Conservation (phyloP, 37 sponge, comb jelly and placozoan species). For the Amphimedon queenslandica region DNA sequence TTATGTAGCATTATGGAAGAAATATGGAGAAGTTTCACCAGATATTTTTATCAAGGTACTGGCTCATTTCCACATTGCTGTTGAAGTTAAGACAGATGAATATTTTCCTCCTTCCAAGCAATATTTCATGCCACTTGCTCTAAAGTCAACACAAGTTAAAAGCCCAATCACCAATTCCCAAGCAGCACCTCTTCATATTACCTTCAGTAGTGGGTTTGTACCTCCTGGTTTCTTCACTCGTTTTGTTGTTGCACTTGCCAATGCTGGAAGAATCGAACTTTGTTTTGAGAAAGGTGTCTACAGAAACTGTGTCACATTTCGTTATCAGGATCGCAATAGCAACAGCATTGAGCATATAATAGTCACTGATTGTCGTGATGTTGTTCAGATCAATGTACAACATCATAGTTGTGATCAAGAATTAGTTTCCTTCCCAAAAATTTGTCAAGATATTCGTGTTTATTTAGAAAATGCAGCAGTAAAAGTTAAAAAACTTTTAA, state of each 20-base stretch:
- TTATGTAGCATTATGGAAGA: constrained; percentile 27
- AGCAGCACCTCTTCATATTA: constrained; percentile 30
- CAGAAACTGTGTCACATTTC: constrained; percentile 14
- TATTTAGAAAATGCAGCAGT: no score
- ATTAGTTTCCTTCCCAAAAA: not conserved
- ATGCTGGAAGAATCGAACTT: not conserved
- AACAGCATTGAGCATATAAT: constrained; percentile 25
- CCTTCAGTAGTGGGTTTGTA: constrained; percentile 24
- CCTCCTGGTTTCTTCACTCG: constrained; percentile 60
- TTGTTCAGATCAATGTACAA: constrained; percentile 14
- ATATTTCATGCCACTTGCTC: constrained; percentile 36
- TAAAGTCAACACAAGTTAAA: not conserved
- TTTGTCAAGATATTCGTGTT: not conserved
- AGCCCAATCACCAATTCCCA: not conserved
- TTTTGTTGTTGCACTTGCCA: constrained; percentile 21
- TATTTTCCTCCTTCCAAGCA: not conserved
- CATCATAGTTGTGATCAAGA: not conserved
- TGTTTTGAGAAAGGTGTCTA: constrained; percentile 21
- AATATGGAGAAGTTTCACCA: constrained; percentile 2
- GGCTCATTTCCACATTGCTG: constrained; percentile 14
- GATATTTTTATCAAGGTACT: constrained; percentile 24
- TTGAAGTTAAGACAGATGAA: not conserved
- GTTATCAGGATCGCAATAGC: constrained; percentile 9
- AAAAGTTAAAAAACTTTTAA: no score
- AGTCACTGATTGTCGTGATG: not conserved